These are phyloP conservation scores for Junco hyemalis DNA, from an alignment of 2,113 vertebrate species.

Conservation along the genomic window DNA sequence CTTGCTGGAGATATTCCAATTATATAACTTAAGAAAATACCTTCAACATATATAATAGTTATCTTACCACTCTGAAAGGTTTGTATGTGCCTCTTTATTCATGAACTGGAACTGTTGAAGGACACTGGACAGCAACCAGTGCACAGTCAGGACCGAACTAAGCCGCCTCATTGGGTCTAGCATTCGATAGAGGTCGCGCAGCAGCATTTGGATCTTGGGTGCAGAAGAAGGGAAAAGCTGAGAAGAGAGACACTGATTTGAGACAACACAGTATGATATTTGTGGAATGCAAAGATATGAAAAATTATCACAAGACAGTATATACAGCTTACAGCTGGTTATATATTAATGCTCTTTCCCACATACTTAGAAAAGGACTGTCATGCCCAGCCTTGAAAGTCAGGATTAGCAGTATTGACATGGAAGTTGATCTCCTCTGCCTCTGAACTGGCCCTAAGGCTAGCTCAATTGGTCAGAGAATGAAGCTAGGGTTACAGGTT, in stretches of 20 bases:
- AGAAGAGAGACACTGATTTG: conserved; percentile 35
- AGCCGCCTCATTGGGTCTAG: conserved; percentile 37
- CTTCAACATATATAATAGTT: not conserved
- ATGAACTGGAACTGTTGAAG: conserved; percentile 69
- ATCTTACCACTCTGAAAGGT: conserved; percentile 71
- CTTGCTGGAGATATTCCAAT: not conserved
- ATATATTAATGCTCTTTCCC: not conserved
- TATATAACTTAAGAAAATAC: not conserved
- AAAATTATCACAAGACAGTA: not conserved
- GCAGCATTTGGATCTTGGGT: conserved; percentile 57
- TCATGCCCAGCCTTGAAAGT: not conserved
- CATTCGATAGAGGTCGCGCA: conserved; percentile 60
- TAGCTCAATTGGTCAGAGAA: not conserved
- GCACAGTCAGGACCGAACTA: conserved; percentile 51
- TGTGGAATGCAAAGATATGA: not conserved
- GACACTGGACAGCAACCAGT: conserved; percentile 70
- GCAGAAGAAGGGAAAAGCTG: conserved; percentile 82
- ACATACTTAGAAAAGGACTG: not conserved
- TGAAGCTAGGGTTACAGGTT: not conserved
- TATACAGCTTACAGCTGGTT: not conserved
- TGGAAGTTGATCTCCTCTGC: not conserved
- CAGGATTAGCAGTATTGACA: not conserved
- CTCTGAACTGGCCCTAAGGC: not conserved
- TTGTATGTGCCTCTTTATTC: conserved; percentile 39
- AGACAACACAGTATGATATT: not conserved